A percentile compares a stretch with the other conserved stretches of the same genome.
phyloP scores from a whole-genome alignment of 2,888 invertebrate species.

The Chouioia cunea region DNA sequence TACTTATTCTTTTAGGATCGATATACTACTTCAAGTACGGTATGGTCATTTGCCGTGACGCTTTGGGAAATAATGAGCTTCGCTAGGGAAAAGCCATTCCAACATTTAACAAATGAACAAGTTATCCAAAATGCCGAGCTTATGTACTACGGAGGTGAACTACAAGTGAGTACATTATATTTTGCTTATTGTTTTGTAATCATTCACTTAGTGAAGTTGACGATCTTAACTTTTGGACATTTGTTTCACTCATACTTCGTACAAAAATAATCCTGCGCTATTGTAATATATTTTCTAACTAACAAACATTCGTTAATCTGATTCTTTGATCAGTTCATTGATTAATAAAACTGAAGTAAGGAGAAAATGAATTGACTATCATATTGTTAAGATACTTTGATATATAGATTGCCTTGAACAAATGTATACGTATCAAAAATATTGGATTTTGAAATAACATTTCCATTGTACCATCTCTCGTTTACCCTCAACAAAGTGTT shows the following conservation, averaged over 20 bases:
- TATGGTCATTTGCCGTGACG: constrained; percentile 77
- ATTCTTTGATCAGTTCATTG: neutral
- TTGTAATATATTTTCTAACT: neutral
- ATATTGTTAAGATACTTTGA: too few relatives aligned
- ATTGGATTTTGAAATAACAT: too few relatives aligned
- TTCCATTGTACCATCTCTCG: too few relatives aligned
- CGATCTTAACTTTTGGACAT: too few relatives aligned
- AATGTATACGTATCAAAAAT: too few relatives aligned
- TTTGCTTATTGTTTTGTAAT: too few relatives aligned
- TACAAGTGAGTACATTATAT: constrained; percentile 69
- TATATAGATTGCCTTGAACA: too few relatives aligned
- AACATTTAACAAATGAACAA: constrained; percentile 74
- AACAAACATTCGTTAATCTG: neutral
- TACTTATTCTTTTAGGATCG: constrained; percentile 70
- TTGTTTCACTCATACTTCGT: too few relatives aligned
- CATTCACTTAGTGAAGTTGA: too few relatives aligned
- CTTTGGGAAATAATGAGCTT: constrained; percentile 76
- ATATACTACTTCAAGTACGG: constrained; percentile 74
- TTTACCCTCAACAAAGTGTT: too few relatives aligned
- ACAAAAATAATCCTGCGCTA: neutral
- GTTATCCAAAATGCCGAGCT: constrained; percentile 77
- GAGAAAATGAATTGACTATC: too few relatives aligned
- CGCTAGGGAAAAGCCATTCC: constrained; percentile 74
- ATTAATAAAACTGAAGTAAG: too few relatives aligned
- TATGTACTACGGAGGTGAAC: constrained; percentile 75